Percentiles rank a stretch among this genome's conserved stretches.
Conservation (phyloP, 1,140 invertebrate genomes). For the Phthorimaea operculella region DNA sequence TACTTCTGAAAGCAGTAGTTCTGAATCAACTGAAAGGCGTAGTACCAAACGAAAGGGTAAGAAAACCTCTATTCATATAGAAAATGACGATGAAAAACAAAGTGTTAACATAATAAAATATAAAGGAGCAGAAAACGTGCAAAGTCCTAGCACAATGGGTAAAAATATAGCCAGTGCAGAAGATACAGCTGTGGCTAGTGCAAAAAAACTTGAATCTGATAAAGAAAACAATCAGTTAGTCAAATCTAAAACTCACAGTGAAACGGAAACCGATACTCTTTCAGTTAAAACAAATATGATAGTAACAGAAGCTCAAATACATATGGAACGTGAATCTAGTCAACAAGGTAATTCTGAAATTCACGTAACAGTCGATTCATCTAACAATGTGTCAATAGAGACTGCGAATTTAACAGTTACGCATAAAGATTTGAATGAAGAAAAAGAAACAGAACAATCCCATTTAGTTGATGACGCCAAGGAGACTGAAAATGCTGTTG, state of each 20-base stretch:
- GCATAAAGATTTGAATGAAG: conserved; percentile 37
- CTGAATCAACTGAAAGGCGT: conserved; percentile 48
- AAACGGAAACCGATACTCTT: conserved; percentile 61
- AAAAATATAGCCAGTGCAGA: conserved; percentile 27
- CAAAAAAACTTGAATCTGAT: conserved; percentile 34
- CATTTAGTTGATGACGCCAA: not conserved
- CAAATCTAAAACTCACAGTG: conserved; percentile 54
- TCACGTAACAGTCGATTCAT: conserved; percentile 49
- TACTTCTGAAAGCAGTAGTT: conserved; percentile 45
- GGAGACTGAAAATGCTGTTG: not conserved
- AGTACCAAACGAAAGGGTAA: conserved; percentile 54
- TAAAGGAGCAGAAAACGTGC: conserved; percentile 32
- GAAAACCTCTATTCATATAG: conserved; percentile 60
- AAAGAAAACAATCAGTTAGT: conserved; percentile 33
- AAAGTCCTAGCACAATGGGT: conserved; percentile 23
- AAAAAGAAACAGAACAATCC: conserved; percentile 19
- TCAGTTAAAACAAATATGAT: conserved; percentile 63
- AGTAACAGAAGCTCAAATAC: conserved; percentile 66
- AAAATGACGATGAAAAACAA: conserved; percentile 57
- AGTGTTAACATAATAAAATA: conserved; percentile 60
- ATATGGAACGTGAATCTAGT: conserved; percentile 56
- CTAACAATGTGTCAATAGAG: conserved; percentile 54
- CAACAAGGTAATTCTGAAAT: conserved; percentile 53
- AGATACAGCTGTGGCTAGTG: conserved; percentile 29
- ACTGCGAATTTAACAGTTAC: conserved; percentile 36